Evolutionary conservation across 2,113 vertebrate species (phyloP), one percentile per base, ranked within the genome.

Genomic region (Emberiza fucata): DNA sequence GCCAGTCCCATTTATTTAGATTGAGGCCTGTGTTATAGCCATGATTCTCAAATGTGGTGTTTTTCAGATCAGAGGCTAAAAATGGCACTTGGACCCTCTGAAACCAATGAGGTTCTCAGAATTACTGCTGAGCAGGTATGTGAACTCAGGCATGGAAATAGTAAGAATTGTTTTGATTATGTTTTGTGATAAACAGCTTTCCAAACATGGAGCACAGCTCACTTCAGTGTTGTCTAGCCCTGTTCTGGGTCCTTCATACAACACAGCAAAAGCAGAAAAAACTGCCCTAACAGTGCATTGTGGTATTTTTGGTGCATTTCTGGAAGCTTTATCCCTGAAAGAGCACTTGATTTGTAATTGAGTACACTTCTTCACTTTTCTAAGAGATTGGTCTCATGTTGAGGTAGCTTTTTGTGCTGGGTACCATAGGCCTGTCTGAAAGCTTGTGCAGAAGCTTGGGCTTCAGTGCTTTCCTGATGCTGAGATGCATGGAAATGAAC

Each of bases 81-180:
- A 94, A 95, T 94, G 79, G 71, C 94, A 33, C 93, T 98, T 59
- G 97, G 64, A 35, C 86, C 70, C 15, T 80, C 88, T 94, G 97
- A 98, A 86, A 68, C 86, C 81, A 96, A 84, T 14, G 94, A 97
- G 21, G 51, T 78, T 81, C 65, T 90, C 48, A 93, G 92, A 64
- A 59, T 79, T 64, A 63, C 90, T 71, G 54, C 81, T 70, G 28
- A 95, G 45, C 98, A 98, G 98, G 98, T 99, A 98, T 57, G 96
- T 93, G 82, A 81, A 27, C 42, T 87, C 9, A 18, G 48, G 42
- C 20, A 9, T 82, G 51, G 54, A 37, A 77, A 25, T 4, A 64
- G 5, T 77, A 48, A 57, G 44, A 37, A 4, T 19, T 69, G 66
- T 77, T 77, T 61, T 18, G 8, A 15, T 53, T 12, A 23, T 35